Evolutionary conservation across 2,113 vertebrate species (phyloP).

Genomic region (Prolemur simus): DNA sequence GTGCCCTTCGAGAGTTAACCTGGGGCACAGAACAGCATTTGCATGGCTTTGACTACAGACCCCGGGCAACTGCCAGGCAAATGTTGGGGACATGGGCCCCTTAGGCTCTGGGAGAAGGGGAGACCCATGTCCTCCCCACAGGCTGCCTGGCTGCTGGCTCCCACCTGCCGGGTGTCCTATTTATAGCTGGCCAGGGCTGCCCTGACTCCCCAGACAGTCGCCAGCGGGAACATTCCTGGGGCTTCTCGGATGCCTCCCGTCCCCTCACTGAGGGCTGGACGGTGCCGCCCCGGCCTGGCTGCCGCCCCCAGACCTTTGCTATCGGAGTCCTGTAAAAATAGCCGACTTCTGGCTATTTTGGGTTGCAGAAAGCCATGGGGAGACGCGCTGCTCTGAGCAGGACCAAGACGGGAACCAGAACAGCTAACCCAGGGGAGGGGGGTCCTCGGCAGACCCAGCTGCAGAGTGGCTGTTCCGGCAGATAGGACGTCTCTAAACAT

Average conservation of each 20-base stretch:
- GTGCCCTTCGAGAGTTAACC: background rate
- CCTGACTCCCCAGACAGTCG: background rate
- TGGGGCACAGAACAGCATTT: background rate
- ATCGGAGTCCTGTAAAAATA: background rate
- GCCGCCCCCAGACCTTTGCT: background rate
- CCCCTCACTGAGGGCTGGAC: background rate
- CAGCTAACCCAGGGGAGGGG: too few relatives aligned
- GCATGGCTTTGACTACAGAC: constrained; percentile 28
- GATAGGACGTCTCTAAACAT: background rate
- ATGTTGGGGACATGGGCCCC: constrained; percentile 37
- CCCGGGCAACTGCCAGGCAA: constrained; percentile 39
- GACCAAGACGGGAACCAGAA: background rate
- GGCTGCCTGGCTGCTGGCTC: background rate
- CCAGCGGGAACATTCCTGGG: constrained; percentile 9
- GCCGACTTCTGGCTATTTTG: background rate
- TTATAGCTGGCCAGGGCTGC: background rate
- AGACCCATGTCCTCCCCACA: background rate
- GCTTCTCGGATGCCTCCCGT: background rate
- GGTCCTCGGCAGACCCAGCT: background rate
- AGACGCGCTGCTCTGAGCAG: background rate
- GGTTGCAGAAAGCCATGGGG: background rate
- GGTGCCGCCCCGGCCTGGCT: background rate
- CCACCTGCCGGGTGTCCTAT: background rate
- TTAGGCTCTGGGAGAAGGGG: background rate
- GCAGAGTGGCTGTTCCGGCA: background rate